These are phyloP conservation scores for Erannis defoliaria DNA, from an alignment of 2,888 invertebrate species.

Conservation along the genomic window DNA sequence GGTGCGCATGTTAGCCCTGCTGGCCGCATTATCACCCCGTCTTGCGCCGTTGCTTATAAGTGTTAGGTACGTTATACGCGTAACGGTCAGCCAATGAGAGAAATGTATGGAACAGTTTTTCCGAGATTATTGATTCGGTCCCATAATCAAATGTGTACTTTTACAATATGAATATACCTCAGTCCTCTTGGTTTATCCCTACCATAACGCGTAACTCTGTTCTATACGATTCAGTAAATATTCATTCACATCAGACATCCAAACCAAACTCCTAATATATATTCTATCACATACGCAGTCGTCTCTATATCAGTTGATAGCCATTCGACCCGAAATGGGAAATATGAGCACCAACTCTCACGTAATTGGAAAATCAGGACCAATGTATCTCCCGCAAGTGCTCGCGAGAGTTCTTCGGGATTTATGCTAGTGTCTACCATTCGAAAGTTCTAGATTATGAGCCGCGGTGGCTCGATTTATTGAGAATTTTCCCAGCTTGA, in stretches of 20 bases:
- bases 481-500: constrained; percentile 25
- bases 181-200: too few relatives aligned
- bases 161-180: too few relatives aligned
- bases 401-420: constrained; percentile 52
- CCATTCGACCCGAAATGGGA: constrained; percentile 57
- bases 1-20: too few relatives aligned
- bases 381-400: constrained; percentile 68
- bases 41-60: too few relatives aligned
- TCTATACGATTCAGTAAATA: not conserved
- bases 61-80: too few relatives aligned
- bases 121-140: too few relatives aligned
- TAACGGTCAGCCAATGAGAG: too few relatives aligned
- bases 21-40: too few relatives aligned
- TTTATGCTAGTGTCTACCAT: constrained; percentile 58
- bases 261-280: too few relatives aligned
- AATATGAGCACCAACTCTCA: constrained; percentile 72
- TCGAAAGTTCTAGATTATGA: constrained; percentile 53
- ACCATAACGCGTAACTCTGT: not conserved
- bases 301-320: constrained; percentile 10
- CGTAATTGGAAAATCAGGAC: constrained; percentile 80
- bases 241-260: not conserved
- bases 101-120: too few relatives aligned
- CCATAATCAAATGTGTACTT: too few relatives aligned
- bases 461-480: constrained; percentile 43
- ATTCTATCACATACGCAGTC: not conserved